Base-by-base conservation (phyloP, 1,140 invertebrate species). In the Diploscapter pachys region DNA sequence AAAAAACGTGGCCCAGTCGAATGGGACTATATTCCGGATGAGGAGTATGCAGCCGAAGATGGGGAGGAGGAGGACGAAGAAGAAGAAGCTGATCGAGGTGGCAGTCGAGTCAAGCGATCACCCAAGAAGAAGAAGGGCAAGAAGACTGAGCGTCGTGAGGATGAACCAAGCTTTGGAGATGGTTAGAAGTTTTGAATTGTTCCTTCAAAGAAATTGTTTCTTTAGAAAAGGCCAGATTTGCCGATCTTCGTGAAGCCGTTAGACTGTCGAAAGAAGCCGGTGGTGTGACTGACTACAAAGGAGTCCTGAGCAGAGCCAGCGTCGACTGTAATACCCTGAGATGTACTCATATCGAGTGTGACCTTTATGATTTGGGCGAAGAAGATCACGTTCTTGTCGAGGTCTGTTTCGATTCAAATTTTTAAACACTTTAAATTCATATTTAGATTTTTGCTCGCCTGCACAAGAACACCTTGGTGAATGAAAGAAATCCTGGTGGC, bases 381-480 rank as follows among this genome's bases (percentile, higher is more conserved):
- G 81, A 82, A 49, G 84, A 85, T 61, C 85, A 71, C 59, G 84
- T 84, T 5, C 76, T 84, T 5, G 80, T 84, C 11, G 83, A 85
- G 63, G 73, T 83, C 5, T 5, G 51, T 8, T 5, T n/a, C 13
- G 56, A 54, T 13, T 11, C 5, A 56, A 5, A 68, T n/a, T 6
- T 13, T 5, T 31, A 49, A 51, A 68, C 48, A 68, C 9, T 9
- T 9, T 65, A 8, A 59, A 11, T 11, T 11, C 9, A 8, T 2
- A 8, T 65, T 8, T 2, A 65, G 63, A 57, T 75, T 6, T 85
- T 84, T 69, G 80, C 83, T 50, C 77, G 82, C n/a, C 80, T 83
- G 3, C 82, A 77, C 80, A 75, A 84, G 3, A 85, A 85, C 65
- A 85, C 83, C 9, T 65, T 84, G 52, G 85, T 84, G 56, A 81